Evolutionary conservation across 2,888 invertebrate species (phyloP).

Genomic region (Polymixis lichenea): DNA sequence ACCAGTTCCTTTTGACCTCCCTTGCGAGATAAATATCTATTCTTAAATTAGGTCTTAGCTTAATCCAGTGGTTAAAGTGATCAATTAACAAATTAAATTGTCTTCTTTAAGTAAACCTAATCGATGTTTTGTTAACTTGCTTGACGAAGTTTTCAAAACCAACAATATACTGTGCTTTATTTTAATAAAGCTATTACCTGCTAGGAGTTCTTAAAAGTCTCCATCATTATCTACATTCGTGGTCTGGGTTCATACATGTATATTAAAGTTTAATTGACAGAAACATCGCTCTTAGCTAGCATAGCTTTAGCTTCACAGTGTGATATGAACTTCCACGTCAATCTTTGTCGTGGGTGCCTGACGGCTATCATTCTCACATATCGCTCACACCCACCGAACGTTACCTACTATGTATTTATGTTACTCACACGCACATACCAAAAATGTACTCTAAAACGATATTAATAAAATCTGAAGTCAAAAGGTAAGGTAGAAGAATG

Average conservation of each 20-base stretch:
- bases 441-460: constrained; percentile 29
- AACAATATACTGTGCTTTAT: constrained; percentile 4
- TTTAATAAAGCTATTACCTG: background rate
- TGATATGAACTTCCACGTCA: constrained; percentile 13
- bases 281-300: background rate
- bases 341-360: constrained; percentile 66
- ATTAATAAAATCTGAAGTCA: constrained; percentile 33
- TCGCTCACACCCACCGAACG: constrained; percentile 72
- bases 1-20: too few species aligned
- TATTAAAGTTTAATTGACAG: background rate
- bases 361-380: constrained; percentile 70
- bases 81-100: constrained; percentile 8
- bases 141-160: background rate
- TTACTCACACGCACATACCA: background rate
- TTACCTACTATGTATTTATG: constrained; percentile 41
- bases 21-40: too few species aligned
- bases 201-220: background rate
- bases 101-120: constrained; percentile 14
- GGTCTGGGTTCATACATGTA: too few species aligned
- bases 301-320: constrained; percentile 5
- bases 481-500: constrained; percentile 12
- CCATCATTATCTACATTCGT: background rate
- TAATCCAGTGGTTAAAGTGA: constrained; percentile 1
- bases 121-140: constrained; percentile 12
- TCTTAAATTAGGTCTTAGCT: too few species aligned